Evolutionary conservation across 2,797 vertebrate genomes (phyloP), one percentile per base, ranked within the genome.

Genomic region (Trachops cirrhosus): DNA sequence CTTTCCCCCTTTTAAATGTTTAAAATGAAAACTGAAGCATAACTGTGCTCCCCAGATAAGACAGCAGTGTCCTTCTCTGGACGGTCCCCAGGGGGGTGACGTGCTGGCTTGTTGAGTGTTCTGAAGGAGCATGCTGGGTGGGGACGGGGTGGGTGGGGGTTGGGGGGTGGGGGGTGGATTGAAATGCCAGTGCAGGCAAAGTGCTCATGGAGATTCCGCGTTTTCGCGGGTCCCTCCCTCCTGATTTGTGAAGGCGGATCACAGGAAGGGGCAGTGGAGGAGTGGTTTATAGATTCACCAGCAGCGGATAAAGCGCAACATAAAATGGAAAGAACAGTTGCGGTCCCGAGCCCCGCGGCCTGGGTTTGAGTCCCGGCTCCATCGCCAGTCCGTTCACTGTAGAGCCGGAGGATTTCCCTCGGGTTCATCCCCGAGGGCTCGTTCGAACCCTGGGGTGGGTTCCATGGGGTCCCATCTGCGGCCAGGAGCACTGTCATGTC

Each of bases 21-120:
- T 79, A 52, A 50, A 85, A 52, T 48, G 52, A 71, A 84, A 80
- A 32, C 5, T 14, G 52, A 0, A n/a, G n/a, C 8, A 19, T 39
- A 46, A 34, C 16, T 0, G 0, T 7, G 19, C 46, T 57, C 29
- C 46, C 34, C n/a, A 44, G 34, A 44, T 9, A 10, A 1, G 89
- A 29, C 0, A 8, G 46, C 29, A 6, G 21, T 26, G 50, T 24
- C 54, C 6, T 2, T 14, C 16, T 39, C 85, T 37, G 8, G 5
- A 24, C 16, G 67, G 32, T 22, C 21, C 34, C 12, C 18, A 7
- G 54, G 21, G 21, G 54, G 54, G 54, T 11, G 22, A 26, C 21
- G 0, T 21, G 7, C 52, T 24, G 21, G 52, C 52, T 24, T 22
- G 7, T 9, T 21, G 50, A 6, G 52, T 22, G 52, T 21, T 7